Evolutionary conservation across 2,797 vertebrate genomes (phyloP), one percentile per base, ranked within the genome.

Genomic region (Pseudomugil tenellus): DNA sequence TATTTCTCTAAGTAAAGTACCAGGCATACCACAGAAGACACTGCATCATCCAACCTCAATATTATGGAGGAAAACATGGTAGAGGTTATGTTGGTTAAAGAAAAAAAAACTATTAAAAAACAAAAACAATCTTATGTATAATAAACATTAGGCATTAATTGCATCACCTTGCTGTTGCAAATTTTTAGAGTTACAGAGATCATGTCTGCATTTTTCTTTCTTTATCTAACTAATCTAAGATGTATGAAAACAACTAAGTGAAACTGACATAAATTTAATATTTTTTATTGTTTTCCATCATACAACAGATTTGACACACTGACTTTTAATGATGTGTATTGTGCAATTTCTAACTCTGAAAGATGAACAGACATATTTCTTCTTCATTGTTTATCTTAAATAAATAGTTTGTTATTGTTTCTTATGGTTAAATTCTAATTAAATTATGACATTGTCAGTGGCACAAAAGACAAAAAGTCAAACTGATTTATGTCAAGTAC

Each of bases 51-150:
- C 74, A 72, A 65, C 39, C 67, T 79, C 46, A 66, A 14, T 13
- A 23, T 41, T 8, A 34, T 26, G 60, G 56, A 69, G 26, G 77
- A 39, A 65, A 53, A 29, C 63, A 54, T 66, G 54, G 54, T 67
- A 58, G 55, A 59, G 1, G 23, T 76, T 59, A 61, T 79, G 68
- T 72, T 64, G 31, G 34, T 63, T 31, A 62, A 31, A 54, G 35
- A 56, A 49, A 43, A 43, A 43, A 41, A 13, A 37, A 37, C 16
- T 64, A 76, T 67, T 76, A 83, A 76, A 81, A 73, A 63, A 55
- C 53, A 55, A 46, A 21, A 32, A 55, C n/a, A 56, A 35, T 76
- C 89, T 56, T 69, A 37, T 57, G 31, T 72, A 58, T 34, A 75
- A 79, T 67, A 25, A 12, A 11, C 12, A 58, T 63, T 58, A n/a